Evolutionary conservation across 2,888 invertebrate species (phyloP).

Genomic region (Antheraea assamensis): DNA sequence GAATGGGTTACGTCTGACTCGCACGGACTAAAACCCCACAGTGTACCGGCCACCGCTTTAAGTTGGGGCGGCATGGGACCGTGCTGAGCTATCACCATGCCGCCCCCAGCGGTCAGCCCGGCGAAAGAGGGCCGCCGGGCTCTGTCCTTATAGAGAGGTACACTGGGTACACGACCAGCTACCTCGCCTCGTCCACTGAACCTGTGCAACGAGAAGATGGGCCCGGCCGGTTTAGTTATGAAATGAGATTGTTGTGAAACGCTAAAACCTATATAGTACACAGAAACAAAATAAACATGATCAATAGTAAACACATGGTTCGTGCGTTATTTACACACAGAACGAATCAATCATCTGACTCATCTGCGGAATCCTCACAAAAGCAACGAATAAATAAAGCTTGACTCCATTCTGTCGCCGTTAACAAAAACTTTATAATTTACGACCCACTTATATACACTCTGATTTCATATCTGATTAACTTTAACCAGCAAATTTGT

Average conservation of each 20-base stretch:
- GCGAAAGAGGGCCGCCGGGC: too few species aligned
- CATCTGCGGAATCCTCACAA: neutral
- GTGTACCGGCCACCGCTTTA: too few species aligned
- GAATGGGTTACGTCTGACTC: too few species aligned
- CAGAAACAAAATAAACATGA: neutral
- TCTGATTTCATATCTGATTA: neutral
- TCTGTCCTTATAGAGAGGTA: too few species aligned
- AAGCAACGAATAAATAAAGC: conserved; percentile 1
- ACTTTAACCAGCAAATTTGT: neutral
- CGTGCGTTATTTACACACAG: neutral
- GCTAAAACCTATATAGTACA: neutral
- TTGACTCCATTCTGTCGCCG: conserved; percentile 1
- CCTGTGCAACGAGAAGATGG: too few species aligned
- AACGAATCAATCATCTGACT: neutral
- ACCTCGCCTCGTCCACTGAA: too few species aligned
- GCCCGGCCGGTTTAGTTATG: too few species aligned
- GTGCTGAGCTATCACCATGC: too few species aligned
- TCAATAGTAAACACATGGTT: neutral
- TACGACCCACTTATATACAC: neutral
- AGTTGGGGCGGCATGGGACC: too few species aligned
- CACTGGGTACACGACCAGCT: too few species aligned
- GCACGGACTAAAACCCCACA: too few species aligned
- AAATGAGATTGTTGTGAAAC: neutral
- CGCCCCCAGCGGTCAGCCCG: too few species aligned
- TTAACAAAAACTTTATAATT: neutral